Percentiles rank a stretch among this genome's conserved stretches.
Conservation (phyloP, 2,888 invertebrate genomes). For the Chironomus tentans region DNA sequence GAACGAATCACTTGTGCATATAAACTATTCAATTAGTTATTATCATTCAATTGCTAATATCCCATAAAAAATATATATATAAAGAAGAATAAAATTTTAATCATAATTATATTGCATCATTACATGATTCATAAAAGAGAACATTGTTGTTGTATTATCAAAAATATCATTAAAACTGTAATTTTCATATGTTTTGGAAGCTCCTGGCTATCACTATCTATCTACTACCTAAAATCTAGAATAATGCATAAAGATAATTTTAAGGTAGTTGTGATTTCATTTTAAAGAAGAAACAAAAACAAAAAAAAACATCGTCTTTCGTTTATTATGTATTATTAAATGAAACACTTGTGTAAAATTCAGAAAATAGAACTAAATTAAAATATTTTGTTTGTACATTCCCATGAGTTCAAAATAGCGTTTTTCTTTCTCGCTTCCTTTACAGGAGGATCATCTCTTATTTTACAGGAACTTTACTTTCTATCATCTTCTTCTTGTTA, state of each 20-base stretch:
- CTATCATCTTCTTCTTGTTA: not conserved
- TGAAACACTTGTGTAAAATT: slow-evolving; percentile 2
- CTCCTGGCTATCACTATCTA: not conserved
- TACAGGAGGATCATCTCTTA: no score
- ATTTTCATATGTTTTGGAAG: slow-evolving; percentile 24
- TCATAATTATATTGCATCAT: slow-evolving; percentile 15
- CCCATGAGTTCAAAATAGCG: slow-evolving; percentile 16
- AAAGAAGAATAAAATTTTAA: slow-evolving; percentile 1
- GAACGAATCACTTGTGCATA: not conserved
- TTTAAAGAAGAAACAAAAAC: not conserved
- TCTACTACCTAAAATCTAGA: slow-evolving; percentile 22
- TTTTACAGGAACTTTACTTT: no score
- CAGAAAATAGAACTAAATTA: slow-evolving; percentile 4
- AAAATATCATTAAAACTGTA: slow-evolving; percentile 25
- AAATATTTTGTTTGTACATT: slow-evolving; percentile 21
- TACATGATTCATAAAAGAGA: slow-evolving; percentile 24
- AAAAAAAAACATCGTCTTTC: slow-evolving; percentile 2
- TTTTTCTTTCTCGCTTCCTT: not conserved
- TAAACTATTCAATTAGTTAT: slow-evolving; percentile 19
- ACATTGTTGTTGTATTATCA: slow-evolving; percentile 24
- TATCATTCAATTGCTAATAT: slow-evolving; percentile 23
- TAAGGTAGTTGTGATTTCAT: slow-evolving; percentile 25
- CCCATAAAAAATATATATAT: slow-evolving; percentile 14
- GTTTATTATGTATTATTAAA: not conserved
- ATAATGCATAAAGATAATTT: slow-evolving; percentile 18